Conservation (phyloP, 2,888 invertebrate genomes). For the Rhorus exstirpatorius region DNA sequence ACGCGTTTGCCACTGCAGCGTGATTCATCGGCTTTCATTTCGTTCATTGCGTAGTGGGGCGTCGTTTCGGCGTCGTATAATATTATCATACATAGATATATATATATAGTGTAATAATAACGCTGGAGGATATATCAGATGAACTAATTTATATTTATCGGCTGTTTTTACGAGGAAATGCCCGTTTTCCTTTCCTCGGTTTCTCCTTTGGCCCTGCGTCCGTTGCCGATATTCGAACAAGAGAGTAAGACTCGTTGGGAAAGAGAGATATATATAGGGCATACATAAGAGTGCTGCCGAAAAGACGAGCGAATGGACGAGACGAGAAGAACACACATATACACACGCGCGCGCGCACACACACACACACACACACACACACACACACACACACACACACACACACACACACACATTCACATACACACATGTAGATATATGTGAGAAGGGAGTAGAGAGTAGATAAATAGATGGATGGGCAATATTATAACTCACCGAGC, state of each 20-base stretch:
- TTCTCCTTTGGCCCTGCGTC: conserved; percentile 67
- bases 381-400: not conserved
- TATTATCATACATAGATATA: conserved; percentile 26
- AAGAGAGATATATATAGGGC: conserved; percentile 43
- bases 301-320: conserved; percentile 68
- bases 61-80: conserved; percentile 48
- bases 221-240: conserved; percentile 76
- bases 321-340: conserved; percentile 58
- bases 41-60: conserved; percentile 33
- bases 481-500: conserved; percentile 86
- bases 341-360: not conserved
- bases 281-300: conserved; percentile 57
- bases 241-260: conserved; percentile 54
- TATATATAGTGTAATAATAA: conserved; percentile 32
- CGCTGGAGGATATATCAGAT: conserved; percentile 53
- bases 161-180: conserved; percentile 70
- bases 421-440: conserved; percentile 36
- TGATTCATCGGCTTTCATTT: conserved; percentile 53
- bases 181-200: conserved; percentile 62
- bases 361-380: not conserved
- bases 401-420: conserved; percentile 8
- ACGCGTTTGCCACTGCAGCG: conserved; percentile 27
- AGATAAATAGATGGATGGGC: conserved; percentile 86
- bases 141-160: conserved; percentile 79
- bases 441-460: conserved; percentile 80